Base-by-base conservation (phyloP, 2,888 invertebrate species). In the Torymus aiolomorphi region DNA sequence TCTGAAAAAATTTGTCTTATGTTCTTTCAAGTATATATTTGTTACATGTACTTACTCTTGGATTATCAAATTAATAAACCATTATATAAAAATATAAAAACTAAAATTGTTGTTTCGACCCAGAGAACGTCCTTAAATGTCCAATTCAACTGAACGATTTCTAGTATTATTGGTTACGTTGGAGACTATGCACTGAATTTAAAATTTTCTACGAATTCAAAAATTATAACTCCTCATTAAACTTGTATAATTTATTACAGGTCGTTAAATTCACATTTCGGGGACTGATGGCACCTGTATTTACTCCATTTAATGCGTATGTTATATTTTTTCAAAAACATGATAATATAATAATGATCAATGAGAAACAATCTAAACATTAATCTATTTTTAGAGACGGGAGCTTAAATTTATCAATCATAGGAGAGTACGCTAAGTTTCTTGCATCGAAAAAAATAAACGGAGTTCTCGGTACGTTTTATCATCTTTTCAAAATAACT, bases 211-310 rank as follows among this genome's bases (percentile, higher is more conserved):
- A 42, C 1, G 8, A 5, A 8, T 42, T 8, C 5, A 42, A 20
- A 54, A 69, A n/a, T 31, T 16, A 70, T 42, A 16, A 42, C 2
- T 18, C 16, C 14, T 24, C 49, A 11, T 84, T 56, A 65, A 42
- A 8, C 16, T 16, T 31, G 10, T 31, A 73, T 80, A 59, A 70
- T 81, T 78, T 52, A 31, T 59, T 76, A 10, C 70, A 86, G 86
- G 76, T 63, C 10, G 69, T 84, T 49, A 61, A 82, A 14, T 86
- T 85, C 86, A 92, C 89, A 67, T 94, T 93, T 80, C 91, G 92
- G 84, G 96, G 95, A 11, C 87, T 95, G 14, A 92, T 95, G 90
- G 94, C 94, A 0, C 95, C 95, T 0, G 95, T 94, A 0, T 94
- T 95, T 84, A 94, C 95, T 0, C 93, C 95, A 0, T 93, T 95